Evolutionary conservation across 2,797 vertebrate species (phyloP), one percentile per base, ranked within the genome.

Genomic region (Rachycentron canadum): DNA sequence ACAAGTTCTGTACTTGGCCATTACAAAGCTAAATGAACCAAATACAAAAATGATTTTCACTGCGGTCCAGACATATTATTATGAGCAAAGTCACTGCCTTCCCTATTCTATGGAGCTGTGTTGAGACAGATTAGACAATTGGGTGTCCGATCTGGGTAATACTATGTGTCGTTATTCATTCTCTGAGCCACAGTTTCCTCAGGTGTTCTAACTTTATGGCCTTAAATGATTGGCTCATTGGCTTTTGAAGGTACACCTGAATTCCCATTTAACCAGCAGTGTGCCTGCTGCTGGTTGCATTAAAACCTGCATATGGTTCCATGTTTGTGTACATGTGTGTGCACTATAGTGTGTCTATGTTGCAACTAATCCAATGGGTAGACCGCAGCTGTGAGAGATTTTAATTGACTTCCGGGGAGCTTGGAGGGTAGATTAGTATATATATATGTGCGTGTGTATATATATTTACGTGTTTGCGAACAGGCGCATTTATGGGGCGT

Each of bases 351-450:
- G 71, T 63, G 55, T 84, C 30, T 49, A n/a, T 84, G 74, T 79
- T 74, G 41, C 50, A 49, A 47, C 65, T 76, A 71, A 83, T 87
- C 77, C 78, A 70, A 10, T 53, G 59, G 69, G 74, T 65, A 72
- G 75, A 81, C 57, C 59, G 7, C 84, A 86, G 81, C 81, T 77
- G 78, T 74, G 78, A 74, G 65, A 81, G 25, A 81, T 80, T 87
- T 84, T 81, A 89, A 89, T 90, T 87, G 79, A 86, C 87, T 88
- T 81, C 40, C 66, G 64, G 83, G 65, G 63, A 63, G 25, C 32
- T 79, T 47, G 38, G 50, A 81, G 63, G 65, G 55, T 61, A 82
- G 65, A 82, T 90, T 80, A 69, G 47, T 52, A 16, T 76, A 49
- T 62, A 47, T 49, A 25, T 63, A 43, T 69, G 62, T 63, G 12